Conservation (phyloP, 2,113 vertebrate species). For the Lepus timidus region DNA sequence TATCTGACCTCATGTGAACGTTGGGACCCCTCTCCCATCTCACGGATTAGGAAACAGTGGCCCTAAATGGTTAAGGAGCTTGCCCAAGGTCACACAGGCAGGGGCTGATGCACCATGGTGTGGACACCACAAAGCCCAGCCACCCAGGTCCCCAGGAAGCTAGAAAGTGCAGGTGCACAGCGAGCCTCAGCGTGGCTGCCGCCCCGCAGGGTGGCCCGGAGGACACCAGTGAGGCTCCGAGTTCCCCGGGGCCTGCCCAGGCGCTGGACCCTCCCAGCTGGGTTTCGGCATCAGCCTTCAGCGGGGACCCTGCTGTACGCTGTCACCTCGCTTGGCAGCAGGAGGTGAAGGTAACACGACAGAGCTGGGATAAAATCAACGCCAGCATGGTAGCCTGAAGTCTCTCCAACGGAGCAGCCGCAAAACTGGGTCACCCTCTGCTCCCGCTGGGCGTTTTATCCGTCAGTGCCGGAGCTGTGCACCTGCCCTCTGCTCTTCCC, state of each 20-base stretch:
- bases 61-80: not conserved
- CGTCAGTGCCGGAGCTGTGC: not conserved
- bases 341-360: not conserved
- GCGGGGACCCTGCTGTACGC: too few relatives aligned
- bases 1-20: too few relatives aligned
- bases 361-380: not conserved
- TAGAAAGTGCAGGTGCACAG: not conserved
- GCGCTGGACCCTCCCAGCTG: not conserved
- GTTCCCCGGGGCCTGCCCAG: not conserved
- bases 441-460: not conserved
- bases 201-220: not conserved
- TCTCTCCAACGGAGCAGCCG: not conserved
- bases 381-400: not conserved
- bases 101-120: not conserved
- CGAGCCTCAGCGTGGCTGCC: not conserved
- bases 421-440: not conserved
- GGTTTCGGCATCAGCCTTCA: not conserved
- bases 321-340: not conserved
- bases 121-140: fast-evolving
- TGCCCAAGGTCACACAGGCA: not conserved
- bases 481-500: not conserved
- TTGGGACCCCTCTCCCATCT: not conserved
- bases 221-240: not conserved
- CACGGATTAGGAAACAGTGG: not conserved
- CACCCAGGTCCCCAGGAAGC: not conserved